Evolutionary conservation across 1,140 invertebrate genomes (phyloP).

Genomic region (Nilaparvata lugens): DNA sequence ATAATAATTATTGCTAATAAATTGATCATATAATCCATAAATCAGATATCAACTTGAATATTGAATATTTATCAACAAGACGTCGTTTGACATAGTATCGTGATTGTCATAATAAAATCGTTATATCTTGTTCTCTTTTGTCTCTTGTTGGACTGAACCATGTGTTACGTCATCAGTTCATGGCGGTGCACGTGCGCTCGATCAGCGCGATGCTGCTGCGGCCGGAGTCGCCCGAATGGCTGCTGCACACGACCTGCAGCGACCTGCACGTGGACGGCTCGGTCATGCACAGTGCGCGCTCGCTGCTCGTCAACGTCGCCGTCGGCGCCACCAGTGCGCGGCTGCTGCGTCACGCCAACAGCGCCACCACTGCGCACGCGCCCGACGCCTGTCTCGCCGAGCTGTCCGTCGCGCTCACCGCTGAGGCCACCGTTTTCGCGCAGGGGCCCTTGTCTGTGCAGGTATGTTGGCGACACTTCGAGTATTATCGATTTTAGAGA

Average conservation of each 20-base stretch:
- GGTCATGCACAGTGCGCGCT: slow-evolving; percentile 58
- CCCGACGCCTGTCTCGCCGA: slow-evolving; percentile 52
- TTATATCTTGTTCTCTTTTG: background rate
- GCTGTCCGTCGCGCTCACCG: slow-evolving; percentile 57
- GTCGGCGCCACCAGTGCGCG: slow-evolving; percentile 32
- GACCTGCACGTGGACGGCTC: slow-evolving; percentile 70
- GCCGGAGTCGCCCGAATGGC: slow-evolving; percentile 54
- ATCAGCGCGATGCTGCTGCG: slow-evolving; percentile 62
- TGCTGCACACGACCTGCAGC: slow-evolving; percentile 62
- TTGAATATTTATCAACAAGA: no score
- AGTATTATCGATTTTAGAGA: background rate
- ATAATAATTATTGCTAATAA: no score
- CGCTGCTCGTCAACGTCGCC: slow-evolving; percentile 48
- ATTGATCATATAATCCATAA: no score
- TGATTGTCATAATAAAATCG: background rate
- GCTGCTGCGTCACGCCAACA: slow-evolving; percentile 37
- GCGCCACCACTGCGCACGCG: slow-evolving; percentile 27
- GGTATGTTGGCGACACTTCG: no score
- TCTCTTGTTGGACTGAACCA: background rate
- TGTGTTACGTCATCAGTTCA: slow-evolving; percentile 47
- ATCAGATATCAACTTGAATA: no score
- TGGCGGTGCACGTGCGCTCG: slow-evolving; percentile 77
- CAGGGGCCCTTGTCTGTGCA: slow-evolving; percentile 67
- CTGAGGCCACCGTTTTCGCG: slow-evolving; percentile 63
- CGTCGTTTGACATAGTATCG: no score